A percentile compares a stretch with the other conserved stretches of the same genome.
These are phyloP conservation scores for Rallus crepitans DNA, from an alignment of 2,797 vertebrate species.

Conservation along the genomic window DNA sequence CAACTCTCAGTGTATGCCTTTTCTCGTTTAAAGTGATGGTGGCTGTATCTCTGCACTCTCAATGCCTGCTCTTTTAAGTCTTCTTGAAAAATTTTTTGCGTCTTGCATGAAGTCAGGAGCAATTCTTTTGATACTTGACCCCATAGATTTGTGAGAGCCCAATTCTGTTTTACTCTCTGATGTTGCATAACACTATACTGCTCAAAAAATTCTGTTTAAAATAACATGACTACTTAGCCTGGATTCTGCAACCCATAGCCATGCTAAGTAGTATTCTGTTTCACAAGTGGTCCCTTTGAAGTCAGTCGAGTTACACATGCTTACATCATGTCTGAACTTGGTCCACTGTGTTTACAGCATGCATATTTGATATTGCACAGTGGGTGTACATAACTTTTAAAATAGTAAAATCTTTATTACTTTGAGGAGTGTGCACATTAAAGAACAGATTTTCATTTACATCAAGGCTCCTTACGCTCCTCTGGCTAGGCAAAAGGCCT, in stretches of 20 bases:
- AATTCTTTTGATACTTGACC: constrained; percentile 22
- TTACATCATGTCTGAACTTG: constrained; percentile 64
- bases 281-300: constrained; percentile 63
- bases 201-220: constrained; percentile 9
- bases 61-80: not conserved
- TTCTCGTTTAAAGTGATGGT: not conserved
- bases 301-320: constrained; percentile 40
- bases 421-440: constrained; percentile 48
- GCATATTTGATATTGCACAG: constrained; percentile 61
- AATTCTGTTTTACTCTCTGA: constrained; percentile 10
- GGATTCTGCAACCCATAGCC: not conserved
- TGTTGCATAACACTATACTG: constrained; percentile 14
- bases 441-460: constrained; percentile 54
- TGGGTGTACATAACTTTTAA: constrained; percentile 54
- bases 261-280: constrained; percentile 53
- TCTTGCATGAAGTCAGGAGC: not conserved
- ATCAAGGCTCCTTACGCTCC: not conserved
- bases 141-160: not conserved
- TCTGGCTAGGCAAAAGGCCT: constrained; percentile 9
- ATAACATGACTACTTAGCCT: not conserved
- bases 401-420: constrained; percentile 69
- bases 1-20: not conserved
- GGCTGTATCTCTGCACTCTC: not conserved
- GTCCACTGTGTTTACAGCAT: constrained; percentile 65
- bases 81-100: not conserved